These are phyloP conservation scores for Chloropsis hardwickii DNA, from an alignment of 2,113 vertebrate genomes.

Conservation along the genomic window DNA sequence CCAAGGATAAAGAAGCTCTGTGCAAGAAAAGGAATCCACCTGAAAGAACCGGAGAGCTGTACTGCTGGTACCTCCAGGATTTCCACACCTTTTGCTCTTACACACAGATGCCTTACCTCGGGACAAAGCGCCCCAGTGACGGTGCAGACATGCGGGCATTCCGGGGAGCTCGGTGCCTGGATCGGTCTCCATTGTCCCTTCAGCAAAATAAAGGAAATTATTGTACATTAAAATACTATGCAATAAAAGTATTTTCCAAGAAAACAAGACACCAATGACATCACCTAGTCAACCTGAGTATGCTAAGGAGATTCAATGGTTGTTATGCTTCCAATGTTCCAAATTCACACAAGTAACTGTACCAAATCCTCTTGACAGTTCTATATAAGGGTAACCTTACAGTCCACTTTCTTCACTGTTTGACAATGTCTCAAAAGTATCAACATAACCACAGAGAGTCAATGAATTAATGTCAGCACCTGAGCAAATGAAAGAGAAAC, in stretches of 20 bases:
- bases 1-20: background rate
- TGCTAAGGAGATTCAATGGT: background rate
- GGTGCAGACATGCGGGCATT: conserved; percentile 97
- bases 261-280: background rate
- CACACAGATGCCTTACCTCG: conserved; percentile 76
- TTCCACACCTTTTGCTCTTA: background rate
- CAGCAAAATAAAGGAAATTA: conserved; percentile 18
- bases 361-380: background rate
- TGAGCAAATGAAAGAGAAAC: background rate
- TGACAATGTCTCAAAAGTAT: background rate
- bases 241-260: background rate
- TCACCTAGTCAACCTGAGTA: background rate
- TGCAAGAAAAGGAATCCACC: background rate
- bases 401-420: background rate
- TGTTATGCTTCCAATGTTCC: background rate
- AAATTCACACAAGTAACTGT: background rate
- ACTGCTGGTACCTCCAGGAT: background rate
- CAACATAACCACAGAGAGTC: background rate
- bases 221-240: background rate
- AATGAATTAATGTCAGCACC: background rate
- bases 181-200: conserved; percentile 91
- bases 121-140: conserved; percentile 93
- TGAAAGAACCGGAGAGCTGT: background rate
- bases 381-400: background rate
- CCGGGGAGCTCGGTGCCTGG: conserved; percentile 91